Evolutionary conservation across 1,140 invertebrate species (phyloP).

Genomic region (Apolygus lucorum): DNA sequence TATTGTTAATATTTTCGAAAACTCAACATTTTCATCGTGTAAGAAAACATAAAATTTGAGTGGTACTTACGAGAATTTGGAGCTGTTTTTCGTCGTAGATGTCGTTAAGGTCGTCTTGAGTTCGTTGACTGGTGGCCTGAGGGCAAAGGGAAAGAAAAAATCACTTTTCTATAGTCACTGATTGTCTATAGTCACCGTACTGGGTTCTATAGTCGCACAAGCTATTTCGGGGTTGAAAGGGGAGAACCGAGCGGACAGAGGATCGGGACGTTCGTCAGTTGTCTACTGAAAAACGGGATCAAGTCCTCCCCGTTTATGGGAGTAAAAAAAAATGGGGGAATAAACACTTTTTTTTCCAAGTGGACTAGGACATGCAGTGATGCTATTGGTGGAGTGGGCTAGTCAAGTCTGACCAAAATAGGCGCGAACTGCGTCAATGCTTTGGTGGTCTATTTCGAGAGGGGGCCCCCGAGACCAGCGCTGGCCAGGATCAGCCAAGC

Average conservation of each 20-base stretch:
- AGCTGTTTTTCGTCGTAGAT: constrained; percentile 65
- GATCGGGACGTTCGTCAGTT: too few species aligned
- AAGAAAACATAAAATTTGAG: background rate
- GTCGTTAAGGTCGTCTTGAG: constrained; percentile 48
- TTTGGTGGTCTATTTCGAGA: constrained; percentile 25
- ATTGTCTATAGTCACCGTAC: too few species aligned
- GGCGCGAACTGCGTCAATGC: constrained; percentile 29
- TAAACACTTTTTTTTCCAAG: constrained; percentile 10
- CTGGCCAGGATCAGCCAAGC: constrained; percentile 1
- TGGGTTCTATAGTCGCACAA: too few species aligned
- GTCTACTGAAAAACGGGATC: too few species aligned
- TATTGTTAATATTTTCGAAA: background rate
- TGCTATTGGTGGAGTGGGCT: constrained; percentile 7
- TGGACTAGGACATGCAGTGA: background rate
- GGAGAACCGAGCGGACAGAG: too few species aligned
- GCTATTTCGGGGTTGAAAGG: too few species aligned
- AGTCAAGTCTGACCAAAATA: constrained; percentile 29
- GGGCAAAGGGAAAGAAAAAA: constrained; percentile 22
- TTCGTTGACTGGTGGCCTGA: constrained; percentile 26
- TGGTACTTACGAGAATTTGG: constrained; percentile 54
- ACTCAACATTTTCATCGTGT: background rate
- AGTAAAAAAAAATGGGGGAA: constrained; percentile 13
- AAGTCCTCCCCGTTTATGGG: background rate
- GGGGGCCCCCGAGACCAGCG: background rate
- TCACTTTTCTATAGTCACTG: background rate